Evolutionary conservation across 2,888 invertebrate species (phyloP), one percentile per base, ranked within the genome.

Genomic region (Panopea generosa): DNA sequence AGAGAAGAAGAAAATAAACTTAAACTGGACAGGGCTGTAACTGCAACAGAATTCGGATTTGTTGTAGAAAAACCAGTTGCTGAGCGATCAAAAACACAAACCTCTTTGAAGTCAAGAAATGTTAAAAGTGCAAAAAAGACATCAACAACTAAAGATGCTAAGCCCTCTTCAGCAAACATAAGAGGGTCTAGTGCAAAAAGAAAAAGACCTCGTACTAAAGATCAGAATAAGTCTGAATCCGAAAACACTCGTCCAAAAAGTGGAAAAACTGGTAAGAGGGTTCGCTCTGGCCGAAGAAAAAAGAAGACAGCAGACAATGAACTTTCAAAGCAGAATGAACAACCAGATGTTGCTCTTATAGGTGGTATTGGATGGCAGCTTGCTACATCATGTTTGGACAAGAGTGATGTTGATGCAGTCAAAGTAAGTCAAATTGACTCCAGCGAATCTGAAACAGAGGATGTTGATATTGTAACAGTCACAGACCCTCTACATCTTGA

Each of bases 361-460:
- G 87, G 89, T 50, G 91, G 90, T 7, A 87, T 90, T 47, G 90
- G 90, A 7, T 90, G 90, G 90, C 90, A 90, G 57, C 67, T 91
- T 16, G 84, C 86, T 14, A 85, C 90, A 16, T 80, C 84, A 0
- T 88, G 89, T 75, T 69, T 83, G 33, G 89, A 90, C 55, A 85
- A 83, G 26, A 86, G 86, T 6, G 87, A 89, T 56, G 87, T 86
- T 16, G 67, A 83, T 50, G 86, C 83, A 22, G 85, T 88, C 2
- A 66, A 76, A 47, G 74, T 84, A 14, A 77, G 82, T 50, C 81
- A 75, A 18, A 78, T 79, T 33, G 76, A 78, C 24, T 85, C 86
- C 0, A 84, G 84, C 55, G 77, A 74, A 45, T 84, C 85, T 20
- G 85, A 84, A 49, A 81, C 77, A n/a, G 86, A 85, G 43, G 59